Evolutionary conservation across 2,888 invertebrate species (phyloP).

Genomic region (Biston betularia): DNA sequence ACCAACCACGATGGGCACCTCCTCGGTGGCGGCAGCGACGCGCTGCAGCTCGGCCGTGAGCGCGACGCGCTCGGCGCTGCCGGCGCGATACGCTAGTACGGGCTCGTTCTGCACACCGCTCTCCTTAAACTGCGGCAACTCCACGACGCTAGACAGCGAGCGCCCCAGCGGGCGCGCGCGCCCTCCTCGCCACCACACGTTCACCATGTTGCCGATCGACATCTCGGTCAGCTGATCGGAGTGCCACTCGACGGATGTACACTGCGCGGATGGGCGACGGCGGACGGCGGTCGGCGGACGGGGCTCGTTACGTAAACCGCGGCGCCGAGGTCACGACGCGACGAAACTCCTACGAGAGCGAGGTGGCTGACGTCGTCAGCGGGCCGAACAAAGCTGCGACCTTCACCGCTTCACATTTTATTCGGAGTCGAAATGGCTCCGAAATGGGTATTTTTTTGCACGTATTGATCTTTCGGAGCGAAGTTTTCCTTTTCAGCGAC

Average conservation of each 20-base stretch:
- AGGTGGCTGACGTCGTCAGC: constrained; percentile 46
- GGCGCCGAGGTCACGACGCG: constrained; percentile 23
- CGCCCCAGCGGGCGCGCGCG: constrained; percentile 84
- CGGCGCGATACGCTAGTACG: constrained; percentile 91
- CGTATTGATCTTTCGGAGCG: constrained; percentile 11
- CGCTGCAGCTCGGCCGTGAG: constrained; percentile 90
- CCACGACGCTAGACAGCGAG: constrained; percentile 87
- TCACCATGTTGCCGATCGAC: constrained; percentile 59
- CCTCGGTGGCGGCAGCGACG: constrained; percentile 89
- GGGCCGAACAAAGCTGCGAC: constrained; percentile 54
- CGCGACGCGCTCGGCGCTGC: constrained; percentile 92
- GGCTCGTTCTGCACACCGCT: constrained; percentile 93
- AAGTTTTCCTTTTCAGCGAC: not conserved
- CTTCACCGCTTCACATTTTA: constrained; percentile 75
- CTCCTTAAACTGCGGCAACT: constrained; percentile 88
- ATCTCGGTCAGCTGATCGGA: constrained; percentile 18
- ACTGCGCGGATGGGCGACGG: not conserved
- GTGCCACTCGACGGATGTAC: constrained; percentile 35
- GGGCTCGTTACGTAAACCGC: constrained; percentile 32
- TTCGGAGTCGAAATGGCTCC: constrained; percentile 73
- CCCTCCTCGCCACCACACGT: constrained; percentile 79
- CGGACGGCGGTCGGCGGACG: constrained; percentile 27
- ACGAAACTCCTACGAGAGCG: constrained; percentile 28
- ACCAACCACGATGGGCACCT: constrained; percentile 99
- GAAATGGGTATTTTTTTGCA: constrained; percentile 16